Evolutionary conservation across 2,888 invertebrate species (phyloP).

Genomic region (Andrena chrysosceles): DNA sequence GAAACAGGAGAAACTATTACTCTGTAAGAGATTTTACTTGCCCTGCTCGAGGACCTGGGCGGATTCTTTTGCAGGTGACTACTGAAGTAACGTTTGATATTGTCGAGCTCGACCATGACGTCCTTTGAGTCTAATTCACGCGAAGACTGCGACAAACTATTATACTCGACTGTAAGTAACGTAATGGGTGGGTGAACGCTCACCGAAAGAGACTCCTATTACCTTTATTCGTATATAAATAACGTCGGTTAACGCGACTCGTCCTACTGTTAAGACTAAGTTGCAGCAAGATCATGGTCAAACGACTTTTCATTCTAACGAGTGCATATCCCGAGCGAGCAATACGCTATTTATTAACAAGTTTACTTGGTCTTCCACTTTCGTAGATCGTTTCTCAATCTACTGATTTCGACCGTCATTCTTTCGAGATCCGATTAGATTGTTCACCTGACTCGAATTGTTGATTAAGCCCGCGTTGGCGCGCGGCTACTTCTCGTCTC

Average conservation of each 20-base stretch:
- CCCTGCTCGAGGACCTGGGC: neutral
- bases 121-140: constrained; percentile 25
- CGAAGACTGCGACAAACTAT: constrained; percentile 39
- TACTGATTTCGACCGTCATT: constrained; percentile 42
- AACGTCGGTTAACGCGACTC: constrained; percentile 30
- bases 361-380: constrained; percentile 69
- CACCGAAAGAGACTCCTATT: constrained; percentile 32
- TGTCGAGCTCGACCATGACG: constrained; percentile 26
- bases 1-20: neutral
- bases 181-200: neutral
- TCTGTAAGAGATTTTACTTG: constrained; percentile 5
- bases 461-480: neutral
- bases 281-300: constrained; percentile 25
- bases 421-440: neutral
- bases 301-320: constrained; percentile 36
- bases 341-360: constrained; percentile 59
- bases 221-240: constrained; percentile 30
- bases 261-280: constrained; percentile 50
- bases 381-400: constrained; percentile 46
- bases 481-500: constrained; percentile 6
- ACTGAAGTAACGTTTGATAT: neutral
- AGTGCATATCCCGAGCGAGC: constrained; percentile 65
- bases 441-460: neutral
- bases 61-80: constrained; percentile 8
- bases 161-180: constrained; percentile 18